These are phyloP conservation scores for Sylvilagus bachmani DNA, from an alignment of 2,113 vertebrate genomes.

Conservation along the genomic window DNA sequence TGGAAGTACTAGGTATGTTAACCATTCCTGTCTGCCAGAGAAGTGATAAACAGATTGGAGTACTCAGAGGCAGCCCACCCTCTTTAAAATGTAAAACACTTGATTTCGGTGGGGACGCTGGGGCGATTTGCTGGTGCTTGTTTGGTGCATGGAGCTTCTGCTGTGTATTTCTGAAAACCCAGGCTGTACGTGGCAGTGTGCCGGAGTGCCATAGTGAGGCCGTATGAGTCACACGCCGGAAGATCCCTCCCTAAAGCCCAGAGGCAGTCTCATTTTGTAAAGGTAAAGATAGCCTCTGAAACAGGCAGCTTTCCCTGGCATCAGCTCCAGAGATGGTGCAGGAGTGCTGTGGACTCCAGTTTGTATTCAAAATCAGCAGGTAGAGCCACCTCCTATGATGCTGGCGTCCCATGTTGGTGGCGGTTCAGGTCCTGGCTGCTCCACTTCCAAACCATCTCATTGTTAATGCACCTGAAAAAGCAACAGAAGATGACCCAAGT, in stretches of 20 bases:
- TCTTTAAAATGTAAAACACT: neutral
- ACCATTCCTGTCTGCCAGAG: neutral
- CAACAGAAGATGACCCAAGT: no score
- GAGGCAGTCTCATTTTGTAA: neutral
- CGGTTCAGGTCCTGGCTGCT: no score
- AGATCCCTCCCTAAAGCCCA: neutral
- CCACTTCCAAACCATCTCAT: no score
- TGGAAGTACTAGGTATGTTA: no score
- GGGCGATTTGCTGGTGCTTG: neutral
- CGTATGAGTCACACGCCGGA: neutral
- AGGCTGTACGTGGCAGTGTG: fast-evolving
- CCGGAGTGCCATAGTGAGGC: fast-evolving
- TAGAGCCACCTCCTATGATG: no score
- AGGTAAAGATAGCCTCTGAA: neutral
- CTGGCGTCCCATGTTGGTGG: no score
- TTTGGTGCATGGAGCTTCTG: neutral
- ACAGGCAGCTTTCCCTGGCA: neutral
- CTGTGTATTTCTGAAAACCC: neutral
- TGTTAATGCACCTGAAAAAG: no score
- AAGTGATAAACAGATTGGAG: neutral
- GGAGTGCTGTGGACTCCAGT: neutral
- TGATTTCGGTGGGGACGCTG: neutral
- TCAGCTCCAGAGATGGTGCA: fast-evolving
- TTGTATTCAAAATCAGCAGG: neutral
- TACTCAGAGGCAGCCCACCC: neutral